Base-by-base conservation (phyloP, 2,113 vertebrate species). In the Eptesicus fuscus region DNA sequence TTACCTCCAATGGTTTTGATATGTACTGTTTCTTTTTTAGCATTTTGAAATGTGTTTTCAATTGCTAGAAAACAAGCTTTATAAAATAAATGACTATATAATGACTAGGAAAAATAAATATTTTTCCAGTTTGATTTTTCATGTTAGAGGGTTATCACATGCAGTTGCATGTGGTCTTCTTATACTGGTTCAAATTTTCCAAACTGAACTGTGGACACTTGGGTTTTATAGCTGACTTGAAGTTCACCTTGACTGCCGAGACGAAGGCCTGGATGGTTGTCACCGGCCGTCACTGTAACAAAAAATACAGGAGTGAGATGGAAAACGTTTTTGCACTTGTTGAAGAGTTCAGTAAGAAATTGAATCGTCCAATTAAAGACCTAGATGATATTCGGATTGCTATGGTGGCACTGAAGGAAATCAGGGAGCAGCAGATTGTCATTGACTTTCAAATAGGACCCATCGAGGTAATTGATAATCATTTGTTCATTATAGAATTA, bases 341-440 rank as follows among this genome's bases (percentile, higher is more conserved):
- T 67, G 99, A 99, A 77, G 99, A 99, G 96, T 98, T 99, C 3
- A 98, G 96, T 90, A 99, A 99, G 97, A 99, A 99, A 96, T 97
- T 99, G 35, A 99, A 99, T 97, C 98, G 98, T 23, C 98, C 80
- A 42, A 99, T 99, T 95, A 99, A 98, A 95, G 99, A 99, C 95
- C 97, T 99, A 69, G 99, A 99, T 97, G 99, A 99, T 94, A 99
- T 99, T 94, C 98, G 99, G 96, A 99, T 99, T 25, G 98, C 98
- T 5, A 99, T 99, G 99, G 98, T 98, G 42, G 96, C 99, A 3
- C 98, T 99, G 90, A 99, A 99, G 92, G 99, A 99, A 78, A 99
- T 99, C 95, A 98, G 99, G 97, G 99, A 99, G 79, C 98, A 98
- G 35, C 99, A 99, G 82, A 99, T 99, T 92, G 78, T 97, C 47